Percentiles rank a stretch among this genome's conserved stretches.
Conservation (phyloP, 1,140 invertebrate genomes). For the Trichonephila inaurata region DNA sequence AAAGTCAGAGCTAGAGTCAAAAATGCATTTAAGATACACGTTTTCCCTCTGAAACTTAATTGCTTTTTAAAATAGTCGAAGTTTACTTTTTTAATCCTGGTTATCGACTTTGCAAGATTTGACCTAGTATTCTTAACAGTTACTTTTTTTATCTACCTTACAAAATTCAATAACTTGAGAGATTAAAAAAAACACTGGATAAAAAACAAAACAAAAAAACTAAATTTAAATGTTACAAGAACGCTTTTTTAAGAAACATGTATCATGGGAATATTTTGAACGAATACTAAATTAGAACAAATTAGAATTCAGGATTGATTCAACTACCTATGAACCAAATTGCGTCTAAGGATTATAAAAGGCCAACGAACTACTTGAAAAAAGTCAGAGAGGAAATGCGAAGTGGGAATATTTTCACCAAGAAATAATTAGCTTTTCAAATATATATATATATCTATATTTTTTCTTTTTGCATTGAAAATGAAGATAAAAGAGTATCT, state of each 20-base stretch:
- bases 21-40: slow-evolving; percentile 31
- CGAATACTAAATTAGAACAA: background rate
- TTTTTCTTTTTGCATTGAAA: background rate
- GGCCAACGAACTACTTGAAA: background rate
- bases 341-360: background rate
- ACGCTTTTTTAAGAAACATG: background rate
- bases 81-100: slow-evolving; percentile 20
- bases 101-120: background rate
- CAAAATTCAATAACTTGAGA: background rate
- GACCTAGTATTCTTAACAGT: background rate
- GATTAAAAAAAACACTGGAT: background rate
- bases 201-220: background rate
- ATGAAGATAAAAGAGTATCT: background rate
- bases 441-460: background rate
- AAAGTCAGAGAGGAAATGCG: background rate
- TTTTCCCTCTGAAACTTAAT: slow-evolving; percentile 60
- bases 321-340: background rate
- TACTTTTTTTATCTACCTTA: background rate
- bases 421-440: background rate
- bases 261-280: background rate
- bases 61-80: slow-evolving; percentile 62
- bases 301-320: background rate
- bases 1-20: slow-evolving; percentile 11
- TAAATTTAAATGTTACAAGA: background rate
- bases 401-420: background rate